Base-by-base conservation (phyloP, 2,797 vertebrate genomes). In the Agapornis canus region DNA sequence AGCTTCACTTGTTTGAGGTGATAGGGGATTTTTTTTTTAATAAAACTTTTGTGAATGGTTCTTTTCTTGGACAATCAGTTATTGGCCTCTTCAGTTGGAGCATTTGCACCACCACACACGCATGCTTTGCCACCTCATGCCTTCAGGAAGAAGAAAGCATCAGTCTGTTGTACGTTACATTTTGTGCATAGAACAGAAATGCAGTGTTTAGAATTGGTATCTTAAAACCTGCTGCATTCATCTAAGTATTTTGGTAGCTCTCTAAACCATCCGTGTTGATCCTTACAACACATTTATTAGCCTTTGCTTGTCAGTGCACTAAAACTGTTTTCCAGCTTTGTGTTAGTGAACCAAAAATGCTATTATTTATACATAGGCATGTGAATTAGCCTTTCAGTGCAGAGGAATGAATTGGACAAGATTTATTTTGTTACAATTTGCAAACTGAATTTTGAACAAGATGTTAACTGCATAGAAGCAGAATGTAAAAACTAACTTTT, bases 11-110 rank as follows among this genome's bases (percentile, higher is more conserved):
- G 90, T 96, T 97, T 95, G 94, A 95, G 90, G 83, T 97, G 93
- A 95, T 96, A 92, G 92, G 96, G 86, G 90, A 90, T 81, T 96
- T 97, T 97, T 97, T 97, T 96, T 94, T 35, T 35, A 97, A 97
- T 96, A 97, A 97, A 97, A 96, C 51, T 92, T 94, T 95, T 97
- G 92, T 89, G 87, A 95, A 47, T 97, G 85, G 51, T 96, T 91
- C 88, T 90, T 94, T 91, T 78, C 86, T 95, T 89, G 85, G 82
- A 94, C 90, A 92, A 92, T 97, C 72, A 90, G 1, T 94, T 93
- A 68, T 92, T 96, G 85, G 47, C 49, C 64, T 95, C 64, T 79
- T 86, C 19, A 52, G 66, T 47, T 81, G 90, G 59, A 94, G 51
- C 17, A 32, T 89, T 60, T 75, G 43, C 49, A 75, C n/a, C 71